Base-by-base conservation (phyloP, 2,113 vertebrate species). In the Thalassoma bifasciatum region DNA sequence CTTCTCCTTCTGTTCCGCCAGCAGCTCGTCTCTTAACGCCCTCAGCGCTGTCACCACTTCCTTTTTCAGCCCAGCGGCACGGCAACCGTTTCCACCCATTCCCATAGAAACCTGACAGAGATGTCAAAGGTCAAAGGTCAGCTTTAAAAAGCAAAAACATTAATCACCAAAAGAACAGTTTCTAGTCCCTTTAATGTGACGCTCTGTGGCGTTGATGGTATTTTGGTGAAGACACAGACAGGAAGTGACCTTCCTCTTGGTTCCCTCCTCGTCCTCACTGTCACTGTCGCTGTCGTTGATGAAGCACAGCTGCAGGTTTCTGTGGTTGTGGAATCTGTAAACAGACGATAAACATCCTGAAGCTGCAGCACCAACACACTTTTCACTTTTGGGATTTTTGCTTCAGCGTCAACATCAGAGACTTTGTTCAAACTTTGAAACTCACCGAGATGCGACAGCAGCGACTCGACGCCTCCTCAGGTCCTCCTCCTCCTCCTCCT, bases 271-370 rank as follows among this genome's bases (percentile, higher is more conserved):
- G 19, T 94, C 93, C 30, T 30, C 30, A 0, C 92, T 91, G 5
- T 94, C 94, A 10, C 92, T 94, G 71, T 93, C 91, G 30, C 90
- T 92, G 80, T 93, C 72, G 77, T 94, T 94, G 84, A 93, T 92
- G 86, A 94, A 94, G 77, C 94, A 94, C 21, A 94, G 84, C 86
- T 94, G 94, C 52, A 94, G 87, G 64, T 94, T 94, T 79, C 83
- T 93, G 58, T 91, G 88, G 70, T 88, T 90, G 58, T 90, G 80
- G 42, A 94, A 86, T 37, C 94, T 94, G 75, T 0, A 42, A 66
- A 62, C 52, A 73, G 23, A 51, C 1, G 19, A 63, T 3, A 66
- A 75, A 66, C 40, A 66, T 50, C 16, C 14, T 50, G 37, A 76
- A 37, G 5, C 52, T 24, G 10, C 42, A 36, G n/a, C 22, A 22